Evolutionary conservation across 2,113 vertebrate genomes (phyloP).

Genomic region (Leucosticte australis): DNA sequence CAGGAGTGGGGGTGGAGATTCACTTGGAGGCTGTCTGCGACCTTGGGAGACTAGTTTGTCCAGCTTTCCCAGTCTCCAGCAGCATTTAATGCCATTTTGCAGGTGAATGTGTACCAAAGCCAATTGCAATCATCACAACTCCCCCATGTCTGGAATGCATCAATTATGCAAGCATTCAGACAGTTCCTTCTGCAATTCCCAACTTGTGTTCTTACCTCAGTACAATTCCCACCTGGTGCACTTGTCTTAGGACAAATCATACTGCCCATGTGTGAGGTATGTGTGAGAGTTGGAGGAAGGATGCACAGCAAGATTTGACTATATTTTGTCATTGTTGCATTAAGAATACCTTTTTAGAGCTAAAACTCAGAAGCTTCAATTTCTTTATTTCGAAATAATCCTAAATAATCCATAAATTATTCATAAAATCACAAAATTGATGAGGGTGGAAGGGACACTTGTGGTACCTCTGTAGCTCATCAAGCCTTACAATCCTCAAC

Average conservation of each 20-base stretch:
- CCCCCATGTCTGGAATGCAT: background rate
- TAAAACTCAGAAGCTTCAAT: background rate
- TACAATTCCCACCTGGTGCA: background rate
- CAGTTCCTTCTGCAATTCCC: background rate
- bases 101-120: background rate
- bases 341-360: background rate
- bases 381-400: background rate
- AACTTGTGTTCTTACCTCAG: background rate
- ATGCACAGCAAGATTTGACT: background rate
- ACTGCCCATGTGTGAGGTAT: background rate
- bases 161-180: background rate
- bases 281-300: background rate
- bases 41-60: background rate
- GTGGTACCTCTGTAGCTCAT: background rate
- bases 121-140: background rate
- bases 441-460: background rate
- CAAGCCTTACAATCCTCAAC: rapidly evolving
- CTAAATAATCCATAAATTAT: background rate
- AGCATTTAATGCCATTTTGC: background rate
- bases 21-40: background rate
- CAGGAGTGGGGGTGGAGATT: background rate
- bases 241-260: background rate
- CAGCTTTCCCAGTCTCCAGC: background rate
- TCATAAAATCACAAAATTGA: background rate
- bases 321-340: background rate